Evolutionary conservation across 2,888 invertebrate genomes (phyloP).

Genomic region (Gerris lacustris): DNA sequence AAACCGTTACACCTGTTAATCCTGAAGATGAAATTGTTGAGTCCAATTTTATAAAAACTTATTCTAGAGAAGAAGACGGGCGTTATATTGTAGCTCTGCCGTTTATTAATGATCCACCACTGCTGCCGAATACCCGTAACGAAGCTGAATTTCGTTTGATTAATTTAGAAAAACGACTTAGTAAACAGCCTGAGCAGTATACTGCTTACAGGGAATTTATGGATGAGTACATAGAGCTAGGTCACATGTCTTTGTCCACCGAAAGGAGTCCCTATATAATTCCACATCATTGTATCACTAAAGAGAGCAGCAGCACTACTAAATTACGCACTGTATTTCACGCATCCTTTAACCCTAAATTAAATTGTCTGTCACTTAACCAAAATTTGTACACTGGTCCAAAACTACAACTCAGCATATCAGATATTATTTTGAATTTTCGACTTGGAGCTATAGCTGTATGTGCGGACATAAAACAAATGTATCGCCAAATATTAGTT

Average conservation of each 20-base stretch:
- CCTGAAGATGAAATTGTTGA: slow-evolving; percentile 7
- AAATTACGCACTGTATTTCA: slow-evolving; percentile 9
- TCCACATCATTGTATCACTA: not conserved
- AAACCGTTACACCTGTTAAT: not conserved
- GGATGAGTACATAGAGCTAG: not conserved
- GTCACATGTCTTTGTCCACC: not conserved
- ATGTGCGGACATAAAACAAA: not conserved
- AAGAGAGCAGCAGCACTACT: slow-evolving; percentile 3
- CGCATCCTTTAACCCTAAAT: not conserved
- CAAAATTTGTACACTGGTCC: not conserved
- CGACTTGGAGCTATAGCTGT: not conserved
- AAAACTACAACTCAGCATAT: slow-evolving; percentile 8
- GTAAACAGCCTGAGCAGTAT: not conserved
- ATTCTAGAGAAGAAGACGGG: slow-evolving; percentile 8
- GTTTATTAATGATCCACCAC: not conserved
- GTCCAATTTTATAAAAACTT: slow-evolving; percentile 1
- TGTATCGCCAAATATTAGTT: not conserved
- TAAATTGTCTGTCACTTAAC: slow-evolving; percentile 2
- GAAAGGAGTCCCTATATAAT: not conserved
- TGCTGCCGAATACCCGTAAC: not conserved
- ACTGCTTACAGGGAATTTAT: not conserved
- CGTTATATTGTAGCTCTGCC: slow-evolving; percentile 7
- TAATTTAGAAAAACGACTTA: slow-evolving; percentile 9
- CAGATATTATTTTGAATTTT: slow-evolving; percentile 15
- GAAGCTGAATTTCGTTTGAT: not conserved